Conservation (phyloP, 1,140 invertebrate genomes). For the Physella acuta region DNA sequence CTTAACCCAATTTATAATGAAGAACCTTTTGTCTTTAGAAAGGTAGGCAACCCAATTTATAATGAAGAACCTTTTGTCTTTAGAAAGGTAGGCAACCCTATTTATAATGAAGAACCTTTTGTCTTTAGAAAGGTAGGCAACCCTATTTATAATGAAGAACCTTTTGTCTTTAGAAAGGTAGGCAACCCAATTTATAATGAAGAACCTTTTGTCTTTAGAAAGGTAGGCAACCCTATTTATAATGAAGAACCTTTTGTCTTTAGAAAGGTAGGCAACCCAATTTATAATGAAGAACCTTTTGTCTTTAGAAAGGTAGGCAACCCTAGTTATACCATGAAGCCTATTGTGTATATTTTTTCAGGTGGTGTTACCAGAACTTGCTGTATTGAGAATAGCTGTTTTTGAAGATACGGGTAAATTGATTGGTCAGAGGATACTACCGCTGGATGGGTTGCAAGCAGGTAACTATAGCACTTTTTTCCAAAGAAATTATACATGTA, state of each 20-base stretch:
- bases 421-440: slow-evolving; percentile 94
- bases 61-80: too few species aligned
- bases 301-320: slow-evolving; percentile 72
- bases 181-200: slow-evolving; percentile 97
- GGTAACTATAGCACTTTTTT: too few species aligned
- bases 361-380: slow-evolving; percentile 96
- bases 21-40: slow-evolving; percentile 95
- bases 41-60: slow-evolving; percentile 69
- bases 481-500: too few species aligned
- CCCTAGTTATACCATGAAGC: too few species aligned
- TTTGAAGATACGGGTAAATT: slow-evolving; percentile 98
- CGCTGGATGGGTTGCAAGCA: slow-evolving; percentile 94
- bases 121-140: slow-evolving; percentile 91
- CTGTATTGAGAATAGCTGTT: slow-evolving; percentile 94
- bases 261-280: slow-evolving; percentile 94
- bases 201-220: slow-evolving; percentile 96
- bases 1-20: slow-evolving; percentile 94
- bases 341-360: too few species aligned
- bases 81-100: too few species aligned
- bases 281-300: slow-evolving; percentile 97
- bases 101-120: slow-evolving; percentile 97
- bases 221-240: slow-evolving; percentile 92
- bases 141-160: slow-evolving; percentile 97
- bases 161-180: slow-evolving; percentile 97
- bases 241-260: slow-evolving; percentile 97